Base-by-base conservation (phyloP, 2,113 vertebrate species). In the Poicephalus gulielmi region DNA sequence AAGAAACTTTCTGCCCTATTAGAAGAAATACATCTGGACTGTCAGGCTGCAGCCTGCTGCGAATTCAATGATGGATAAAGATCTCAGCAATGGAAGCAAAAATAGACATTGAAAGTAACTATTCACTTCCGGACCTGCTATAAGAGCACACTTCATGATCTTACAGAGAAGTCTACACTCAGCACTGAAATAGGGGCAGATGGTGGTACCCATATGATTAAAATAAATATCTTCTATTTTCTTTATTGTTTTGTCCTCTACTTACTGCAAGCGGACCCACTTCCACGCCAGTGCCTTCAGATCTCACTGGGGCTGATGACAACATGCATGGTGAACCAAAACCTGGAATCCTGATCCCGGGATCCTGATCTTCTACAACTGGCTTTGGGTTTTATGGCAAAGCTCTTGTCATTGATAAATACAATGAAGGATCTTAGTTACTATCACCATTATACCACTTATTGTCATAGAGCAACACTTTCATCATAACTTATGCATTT, bases 1-100 rank as follows among this genome's bases (percentile, higher is more conserved):
- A 57, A 39, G 39, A 77, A 96, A 86, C 23, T 94, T 69, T 73
- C 86, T 90, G 79, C 79, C 47, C 50, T 91, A 81, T 77, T 73
- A 69, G 24, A 37, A 44, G 57, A 60, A 53, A 47, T 23, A 16
- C 20, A 67, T 24, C 63, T 66, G 43, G 70, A 8, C 68, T 71
- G 53, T 43, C 78, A 59, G 53, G 71, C 55, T 83, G 67, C 59
- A 92, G 44, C 74, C 88, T 67, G 41, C 59, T 57, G 84, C 13
- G 7, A 60, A 75, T 86, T 47, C 86, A 95, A 33, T 57, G 86
- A 70, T 22, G 77, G 81, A 28, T 67, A 35, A 52, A 86, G n/a
- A 74, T 81, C 39, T 49, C 20, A 2, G 84, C 33, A 70, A 49
- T 11, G 28, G 49, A 49, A 83, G 31, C 13, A 90, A 75, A 87